Evolutionary conservation across 2,113 vertebrate species (phyloP), one percentile per base, ranked within the genome.

Genomic region (Grantiella picta): DNA sequence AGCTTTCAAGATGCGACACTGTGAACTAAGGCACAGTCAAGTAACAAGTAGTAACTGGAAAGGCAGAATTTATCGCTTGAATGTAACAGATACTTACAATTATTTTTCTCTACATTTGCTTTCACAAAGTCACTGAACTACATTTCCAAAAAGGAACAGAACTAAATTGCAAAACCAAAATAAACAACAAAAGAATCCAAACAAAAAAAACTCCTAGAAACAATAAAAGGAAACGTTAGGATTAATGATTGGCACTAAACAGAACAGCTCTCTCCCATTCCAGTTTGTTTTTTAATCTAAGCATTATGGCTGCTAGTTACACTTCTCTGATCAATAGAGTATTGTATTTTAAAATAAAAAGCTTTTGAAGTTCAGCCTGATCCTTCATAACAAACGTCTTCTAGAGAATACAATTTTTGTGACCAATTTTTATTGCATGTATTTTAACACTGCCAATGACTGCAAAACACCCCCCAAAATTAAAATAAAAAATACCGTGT

Each of bases 1-100:
- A 96, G 82, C 90, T 92, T 97, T 96, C 93, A 96, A 94, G 79
- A 94, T 75, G 82, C 1, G 3, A 93, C 89, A 86, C 33, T 44
- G 66, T 90, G 85, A 92, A 96, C 90, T 94, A 93, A 94, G 90
- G 73, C 60, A 57, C 60, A 92, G 89, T 82, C 82, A 95, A 86
- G 56, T 76, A 93, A 81, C 23, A 94, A 96, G 78, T 78, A 76
- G 71, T 75, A 96, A 86, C 33, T 23, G 35, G 56, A 81, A 94
- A 91, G 65, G 65, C 57, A 92, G 84, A 92, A 92, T 79, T 75
- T 61, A 63, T 84, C 52, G 93, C 53, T 57, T 44, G 66, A 93
- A 84, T 89, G 53, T 45, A 94, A 81, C 25, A 80, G 52, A 63
- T 80, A 76, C 42, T 66, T 66, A 19, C 44, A 78, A 82, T 60